Conservation (phyloP, 2,797 vertebrate species). For the Psittacula echo region DNA sequence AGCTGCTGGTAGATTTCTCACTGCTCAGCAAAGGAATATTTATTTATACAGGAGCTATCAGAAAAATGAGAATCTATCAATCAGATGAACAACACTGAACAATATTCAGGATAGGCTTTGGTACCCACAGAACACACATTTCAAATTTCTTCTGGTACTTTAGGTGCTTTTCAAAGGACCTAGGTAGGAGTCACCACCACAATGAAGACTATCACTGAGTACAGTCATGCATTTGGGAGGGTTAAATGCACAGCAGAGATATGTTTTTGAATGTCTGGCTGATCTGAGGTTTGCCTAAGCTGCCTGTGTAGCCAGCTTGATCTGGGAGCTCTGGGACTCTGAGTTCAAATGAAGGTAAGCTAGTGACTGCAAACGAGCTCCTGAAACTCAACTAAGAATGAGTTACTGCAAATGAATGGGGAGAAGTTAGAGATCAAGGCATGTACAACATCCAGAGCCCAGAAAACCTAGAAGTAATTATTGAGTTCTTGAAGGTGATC, state of each 20-base stretch:
- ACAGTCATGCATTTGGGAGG: not conserved
- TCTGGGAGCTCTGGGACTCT: not conserved
- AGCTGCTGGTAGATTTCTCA: not conserved
- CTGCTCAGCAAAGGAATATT: not conserved
- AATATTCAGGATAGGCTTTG: not conserved
- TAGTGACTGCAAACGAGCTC: not conserved
- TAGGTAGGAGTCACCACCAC: not conserved
- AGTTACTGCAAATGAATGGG: conserved; percentile 60
- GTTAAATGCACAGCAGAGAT: not conserved
- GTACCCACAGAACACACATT: not conserved
- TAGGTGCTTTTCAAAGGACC: not conserved
- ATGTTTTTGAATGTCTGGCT: not conserved
- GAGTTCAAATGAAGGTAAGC: conserved; percentile 35
- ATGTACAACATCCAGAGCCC: conserved; percentile 16
- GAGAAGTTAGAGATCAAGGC: conserved; percentile 57
- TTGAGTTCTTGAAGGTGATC: not conserved
- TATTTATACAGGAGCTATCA: not conserved
- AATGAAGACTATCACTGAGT: not conserved
- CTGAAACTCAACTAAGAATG: conserved; percentile 17
- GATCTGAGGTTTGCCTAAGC: not conserved
- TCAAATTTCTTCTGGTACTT: not conserved
- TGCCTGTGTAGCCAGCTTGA: not conserved
- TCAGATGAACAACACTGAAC: not conserved
- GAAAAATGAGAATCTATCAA: not conserved
- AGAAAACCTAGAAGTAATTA: conserved; percentile 57